Conservation (phyloP, 1,140 invertebrate genomes). For the Trachymyrmex cornetzi region DNA sequence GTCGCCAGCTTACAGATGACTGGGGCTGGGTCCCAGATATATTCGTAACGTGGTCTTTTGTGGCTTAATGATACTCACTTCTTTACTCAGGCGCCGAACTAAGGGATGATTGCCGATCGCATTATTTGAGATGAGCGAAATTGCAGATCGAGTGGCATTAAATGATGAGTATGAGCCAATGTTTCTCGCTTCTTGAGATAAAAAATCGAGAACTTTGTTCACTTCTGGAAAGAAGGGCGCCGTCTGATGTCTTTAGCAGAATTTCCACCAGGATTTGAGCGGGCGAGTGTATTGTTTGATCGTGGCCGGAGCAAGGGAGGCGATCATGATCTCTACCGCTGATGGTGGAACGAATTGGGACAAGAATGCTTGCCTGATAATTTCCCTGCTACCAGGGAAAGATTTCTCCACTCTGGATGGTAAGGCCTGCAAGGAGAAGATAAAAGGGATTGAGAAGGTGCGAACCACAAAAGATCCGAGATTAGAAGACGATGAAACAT, state of each 20-base stretch:
- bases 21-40: too few relatives aligned
- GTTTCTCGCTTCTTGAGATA: not conserved
- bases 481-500: not conserved
- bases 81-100: too few relatives aligned
- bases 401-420: not conserved
- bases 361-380: not conserved
- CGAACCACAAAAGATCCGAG: not conserved
- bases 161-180: not conserved
- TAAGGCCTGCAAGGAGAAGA: not conserved
- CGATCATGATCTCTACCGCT: not conserved
- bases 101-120: too few relatives aligned
- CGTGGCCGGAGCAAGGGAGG: not conserved
- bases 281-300: not conserved
- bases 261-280: not conserved
- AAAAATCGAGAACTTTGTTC: not conserved
- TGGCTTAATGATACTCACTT: too few relatives aligned
- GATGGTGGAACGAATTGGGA: not conserved
- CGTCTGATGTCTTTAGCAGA: not conserved
- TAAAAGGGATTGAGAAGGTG: not conserved
- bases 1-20: too few relatives aligned
- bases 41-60: too few relatives aligned
- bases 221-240: not conserved
- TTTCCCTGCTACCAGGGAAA: not conserved
- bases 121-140: too few relatives aligned
- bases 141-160: not conserved